These are phyloP conservation scores for Carcharodon carcharias DNA, from an alignment of 2,797 vertebrate species.

Conservation along the genomic window DNA sequence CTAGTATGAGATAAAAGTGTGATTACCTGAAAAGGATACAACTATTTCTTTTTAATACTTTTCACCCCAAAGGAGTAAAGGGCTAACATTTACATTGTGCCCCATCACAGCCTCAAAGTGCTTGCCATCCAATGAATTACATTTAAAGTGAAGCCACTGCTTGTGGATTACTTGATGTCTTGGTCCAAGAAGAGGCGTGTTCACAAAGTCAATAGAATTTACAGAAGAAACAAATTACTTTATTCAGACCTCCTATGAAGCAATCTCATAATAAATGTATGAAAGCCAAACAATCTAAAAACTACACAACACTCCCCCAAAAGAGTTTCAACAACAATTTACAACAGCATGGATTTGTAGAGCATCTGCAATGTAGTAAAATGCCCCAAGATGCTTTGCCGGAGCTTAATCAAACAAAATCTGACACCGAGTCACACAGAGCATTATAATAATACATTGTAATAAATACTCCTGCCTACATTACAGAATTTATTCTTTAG, in stretches of 20 bases:
- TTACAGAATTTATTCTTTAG: neutral
- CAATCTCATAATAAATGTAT: neutral
- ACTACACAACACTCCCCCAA: neutral
- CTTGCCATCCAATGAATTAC: too few species aligned
- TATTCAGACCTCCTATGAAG: neutral
- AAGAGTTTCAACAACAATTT: neutral
- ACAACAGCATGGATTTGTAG: neutral
- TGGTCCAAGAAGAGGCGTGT: neutral
- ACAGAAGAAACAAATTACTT: neutral
- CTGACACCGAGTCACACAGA: neutral
- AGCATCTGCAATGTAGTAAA: neutral
- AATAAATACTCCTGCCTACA: neutral
- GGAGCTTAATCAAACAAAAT: neutral
- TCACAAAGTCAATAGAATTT: neutral
- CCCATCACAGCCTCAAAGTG: neutral
- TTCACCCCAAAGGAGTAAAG: neutral
- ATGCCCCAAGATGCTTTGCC: neutral
- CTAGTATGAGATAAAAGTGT: neutral
- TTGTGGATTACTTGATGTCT: neutral
- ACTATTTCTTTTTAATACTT: neutral
- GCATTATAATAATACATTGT: neutral
- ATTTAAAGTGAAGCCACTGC: neutral
- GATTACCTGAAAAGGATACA: slow-evolving; percentile 7
- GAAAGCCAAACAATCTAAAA: neutral
- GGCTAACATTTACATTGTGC: too few species aligned